phyloP scores from a whole-genome alignment of 2,888 invertebrate species.

The Caenorhabditis afra region DNA sequence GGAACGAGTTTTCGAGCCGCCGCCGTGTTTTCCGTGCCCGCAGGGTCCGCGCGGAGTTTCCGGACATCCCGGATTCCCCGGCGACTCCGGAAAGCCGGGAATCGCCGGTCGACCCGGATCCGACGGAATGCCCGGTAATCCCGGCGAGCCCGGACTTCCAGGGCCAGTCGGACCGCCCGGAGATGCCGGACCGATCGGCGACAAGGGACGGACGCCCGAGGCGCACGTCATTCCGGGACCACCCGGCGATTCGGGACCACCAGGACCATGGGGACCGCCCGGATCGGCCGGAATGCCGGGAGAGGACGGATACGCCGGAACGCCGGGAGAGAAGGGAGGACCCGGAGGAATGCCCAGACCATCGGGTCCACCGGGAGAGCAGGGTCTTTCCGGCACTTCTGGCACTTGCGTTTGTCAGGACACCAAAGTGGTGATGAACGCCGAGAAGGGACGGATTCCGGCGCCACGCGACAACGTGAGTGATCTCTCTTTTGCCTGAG shows the following conservation, averaged over 20 bases:
- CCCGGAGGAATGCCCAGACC: constrained; percentile 74
- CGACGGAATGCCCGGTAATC: constrained; percentile 74
- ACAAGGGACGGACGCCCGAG: constrained; percentile 77
- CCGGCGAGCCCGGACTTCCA: constrained; percentile 73
- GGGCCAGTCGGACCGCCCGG: constrained; percentile 75
- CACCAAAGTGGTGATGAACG: constrained; percentile 80
- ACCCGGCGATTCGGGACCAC: constrained; percentile 73
- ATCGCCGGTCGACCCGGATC: constrained; percentile 77
- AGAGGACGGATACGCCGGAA: constrained; percentile 79
- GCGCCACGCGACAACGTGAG: constrained; percentile 66
- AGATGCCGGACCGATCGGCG: constrained; percentile 73
- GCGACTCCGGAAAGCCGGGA: constrained; percentile 78
- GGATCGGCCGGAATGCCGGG: constrained; percentile 76
- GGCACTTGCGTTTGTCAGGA: constrained; percentile 80
- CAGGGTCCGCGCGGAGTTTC: constrained; percentile 76
- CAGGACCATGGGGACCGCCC: constrained; percentile 78
- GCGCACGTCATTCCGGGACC: constrained; percentile 80
- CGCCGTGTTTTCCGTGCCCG: constrained; percentile 80
- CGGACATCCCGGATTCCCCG: constrained; percentile 74
- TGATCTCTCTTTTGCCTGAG: not conserved
- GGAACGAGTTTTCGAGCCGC: constrained; percentile 80
- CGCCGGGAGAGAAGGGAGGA: constrained; percentile 79
- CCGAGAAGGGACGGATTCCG: constrained; percentile 69
- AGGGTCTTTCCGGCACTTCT: constrained; percentile 79
- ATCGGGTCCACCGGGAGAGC: constrained; percentile 75